phyloP scores from a whole-genome alignment of 2,113 vertebrate genomes.

The Scopus umbretta region DNA sequence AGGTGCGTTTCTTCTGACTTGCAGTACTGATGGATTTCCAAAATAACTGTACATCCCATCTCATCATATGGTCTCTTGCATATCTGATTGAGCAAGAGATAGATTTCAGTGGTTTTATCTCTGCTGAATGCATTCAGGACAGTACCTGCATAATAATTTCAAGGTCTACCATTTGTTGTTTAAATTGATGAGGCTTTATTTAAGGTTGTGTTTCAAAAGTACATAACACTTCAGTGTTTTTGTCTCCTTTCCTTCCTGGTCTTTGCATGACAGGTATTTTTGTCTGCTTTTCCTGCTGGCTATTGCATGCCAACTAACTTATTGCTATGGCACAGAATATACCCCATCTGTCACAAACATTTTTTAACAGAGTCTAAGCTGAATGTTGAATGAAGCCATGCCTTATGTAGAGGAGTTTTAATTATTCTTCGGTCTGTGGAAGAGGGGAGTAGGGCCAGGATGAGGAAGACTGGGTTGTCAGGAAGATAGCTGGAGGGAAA shows the following conservation, averaged over 20 bases:
- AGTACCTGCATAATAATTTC: neutral
- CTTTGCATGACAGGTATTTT: too few relatives aligned
- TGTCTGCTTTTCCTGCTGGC: neutral
- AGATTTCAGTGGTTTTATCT: neutral
- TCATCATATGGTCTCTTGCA: neutral
- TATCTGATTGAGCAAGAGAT: neutral
- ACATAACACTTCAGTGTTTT: too few relatives aligned
- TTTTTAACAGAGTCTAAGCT: slow-evolving; percentile 57
- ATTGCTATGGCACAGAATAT: slow-evolving; percentile 33
- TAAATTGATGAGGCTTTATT: neutral
- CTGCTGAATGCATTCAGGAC: neutral
- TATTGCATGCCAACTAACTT: slow-evolving; percentile 3
- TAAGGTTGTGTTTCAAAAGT: neutral
- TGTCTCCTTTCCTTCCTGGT: too few relatives aligned
- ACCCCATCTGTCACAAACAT: slow-evolving; percentile 45
- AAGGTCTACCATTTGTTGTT: neutral
- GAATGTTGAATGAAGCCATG: slow-evolving; percentile 57
- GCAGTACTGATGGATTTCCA: neutral
- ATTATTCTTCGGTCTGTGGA: slow-evolving; percentile 44
- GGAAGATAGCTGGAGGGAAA: slow-evolving; percentile 68
- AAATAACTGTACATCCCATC: neutral
- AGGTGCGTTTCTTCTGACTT: neutral
- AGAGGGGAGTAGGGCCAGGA: slow-evolving; percentile 18
- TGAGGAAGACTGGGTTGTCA: slow-evolving; percentile 52
- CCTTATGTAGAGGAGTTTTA: slow-evolving; percentile 51